Evolutionary conservation across 1,140 invertebrate genomes (phyloP).

Genomic region (Bombus picipes): DNA sequence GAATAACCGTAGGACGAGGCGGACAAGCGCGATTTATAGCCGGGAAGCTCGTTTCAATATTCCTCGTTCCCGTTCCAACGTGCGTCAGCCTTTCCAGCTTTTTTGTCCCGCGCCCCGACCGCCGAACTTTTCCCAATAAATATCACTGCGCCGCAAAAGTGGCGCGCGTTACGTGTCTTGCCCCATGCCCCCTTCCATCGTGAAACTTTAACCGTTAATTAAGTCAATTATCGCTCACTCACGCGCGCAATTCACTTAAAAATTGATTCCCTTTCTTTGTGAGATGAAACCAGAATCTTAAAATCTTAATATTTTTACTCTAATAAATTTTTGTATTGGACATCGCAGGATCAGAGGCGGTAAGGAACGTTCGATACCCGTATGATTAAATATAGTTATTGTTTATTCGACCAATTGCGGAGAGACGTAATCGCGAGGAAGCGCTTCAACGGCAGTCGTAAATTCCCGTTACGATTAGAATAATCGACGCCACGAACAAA

Average conservation of each 20-base stretch:
- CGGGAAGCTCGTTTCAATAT: slow-evolving; percentile 52
- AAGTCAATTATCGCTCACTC: slow-evolving; percentile 37
- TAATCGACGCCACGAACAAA: too few species aligned
- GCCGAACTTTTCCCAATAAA: slow-evolving; percentile 58
- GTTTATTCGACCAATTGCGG: too few species aligned
- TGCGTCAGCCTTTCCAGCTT: neutral
- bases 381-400: too few species aligned
- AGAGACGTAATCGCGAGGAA: too few species aligned
- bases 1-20: slow-evolving; percentile 29
- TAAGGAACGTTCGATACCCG: too few species aligned
- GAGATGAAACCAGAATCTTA: neutral
- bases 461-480: too few species aligned
- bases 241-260: neutral
- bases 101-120: neutral
- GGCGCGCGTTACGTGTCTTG: neutral
- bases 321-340: too few species aligned
- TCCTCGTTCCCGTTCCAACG: neutral
- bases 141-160: slow-evolving; percentile 39
- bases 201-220: slow-evolving; percentile 54
- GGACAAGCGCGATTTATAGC: slow-evolving; percentile 48
- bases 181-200: neutral
- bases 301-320: neutral
- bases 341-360: too few species aligned
- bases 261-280: neutral
- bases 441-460: too few species aligned